Conservation (phyloP, 2,113 vertebrate species). For the Neodontobutis hainanensis region DNA sequence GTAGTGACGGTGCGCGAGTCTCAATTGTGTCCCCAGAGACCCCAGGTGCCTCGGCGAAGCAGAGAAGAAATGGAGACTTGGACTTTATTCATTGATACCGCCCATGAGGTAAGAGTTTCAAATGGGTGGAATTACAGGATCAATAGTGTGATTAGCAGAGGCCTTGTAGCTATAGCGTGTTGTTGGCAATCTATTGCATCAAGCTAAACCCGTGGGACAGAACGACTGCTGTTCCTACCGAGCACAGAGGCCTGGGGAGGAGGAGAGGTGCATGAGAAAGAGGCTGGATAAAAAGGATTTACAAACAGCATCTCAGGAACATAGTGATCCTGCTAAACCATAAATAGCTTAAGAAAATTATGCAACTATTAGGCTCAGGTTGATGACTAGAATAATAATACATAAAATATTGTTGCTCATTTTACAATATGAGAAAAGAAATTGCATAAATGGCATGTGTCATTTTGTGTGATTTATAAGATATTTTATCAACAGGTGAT, state of each 20-base stretch:
- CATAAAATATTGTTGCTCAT: too few species aligned
- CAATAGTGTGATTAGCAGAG: slow-evolving; percentile 83
- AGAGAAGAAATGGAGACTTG: slow-evolving; percentile 56
- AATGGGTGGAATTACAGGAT: slow-evolving; percentile 79
- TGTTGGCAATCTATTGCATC: slow-evolving; percentile 76
- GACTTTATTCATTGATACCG: slow-evolving; percentile 76
- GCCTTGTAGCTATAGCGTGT: slow-evolving; percentile 79
- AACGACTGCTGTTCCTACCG: slow-evolving; percentile 34
- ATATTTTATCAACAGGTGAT: too few species aligned
- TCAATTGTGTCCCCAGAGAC: slow-evolving; percentile 70
- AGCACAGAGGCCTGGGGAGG: slow-evolving; percentile 28
- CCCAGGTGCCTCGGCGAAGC: slow-evolving; percentile 49
- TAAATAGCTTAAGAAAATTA: too few species aligned
- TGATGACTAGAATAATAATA: too few species aligned
- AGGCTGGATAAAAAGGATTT: slow-evolving; percentile 20
- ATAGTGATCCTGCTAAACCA: neutral
- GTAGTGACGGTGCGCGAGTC: slow-evolving; percentile 46
- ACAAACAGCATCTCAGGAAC: slow-evolving; percentile 4
- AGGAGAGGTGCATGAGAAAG: slow-evolving; percentile 23
- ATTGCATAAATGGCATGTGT: too few species aligned
- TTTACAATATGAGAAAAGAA: too few species aligned
- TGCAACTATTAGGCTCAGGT: too few species aligned
- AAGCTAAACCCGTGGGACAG: slow-evolving; percentile 62
- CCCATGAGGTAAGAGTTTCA: slow-evolving; percentile 78
- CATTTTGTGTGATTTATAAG: too few species aligned